Evolutionary conservation across 2,888 invertebrate genomes (phyloP).

Genomic region (Myathropa florea): DNA sequence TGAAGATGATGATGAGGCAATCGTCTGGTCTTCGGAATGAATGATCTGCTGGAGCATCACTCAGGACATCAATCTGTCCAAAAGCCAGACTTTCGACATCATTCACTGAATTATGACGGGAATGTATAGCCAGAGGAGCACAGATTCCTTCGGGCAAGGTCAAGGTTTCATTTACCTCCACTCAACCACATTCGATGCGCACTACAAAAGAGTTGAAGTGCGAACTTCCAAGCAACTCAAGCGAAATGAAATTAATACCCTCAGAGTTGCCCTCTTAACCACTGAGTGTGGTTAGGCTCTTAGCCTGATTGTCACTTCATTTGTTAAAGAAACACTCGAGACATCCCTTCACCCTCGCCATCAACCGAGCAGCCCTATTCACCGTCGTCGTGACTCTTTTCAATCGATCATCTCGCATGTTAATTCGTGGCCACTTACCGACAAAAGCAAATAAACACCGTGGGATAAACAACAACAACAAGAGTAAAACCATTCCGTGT

Average conservation of each 20-base stretch:
- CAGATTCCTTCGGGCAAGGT: no score
- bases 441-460: not conserved
- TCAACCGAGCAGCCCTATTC: not conserved
- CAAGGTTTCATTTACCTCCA: not conserved
- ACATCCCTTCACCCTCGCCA: not conserved
- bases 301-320: not conserved
- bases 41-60: no score
- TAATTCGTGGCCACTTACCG: conserved; percentile 5
- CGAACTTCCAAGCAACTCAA: not conserved
- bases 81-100: no score
- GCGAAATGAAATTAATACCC: not conserved
- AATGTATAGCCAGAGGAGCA: no score
- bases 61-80: no score
- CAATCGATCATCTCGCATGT: not conserved
- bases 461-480: not conserved
- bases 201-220: not conserved
- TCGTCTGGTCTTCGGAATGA: no score
- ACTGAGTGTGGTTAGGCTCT: not conserved
- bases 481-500: not conserved
- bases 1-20: no score
- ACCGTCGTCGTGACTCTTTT: not conserved
- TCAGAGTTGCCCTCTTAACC: not conserved
- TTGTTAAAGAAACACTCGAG: not conserved
- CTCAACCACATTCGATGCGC: not conserved
- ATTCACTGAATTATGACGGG: no score